phyloP scores from a whole-genome alignment of 2,888 invertebrate species.

The Eupithecia inturbata region DNA sequence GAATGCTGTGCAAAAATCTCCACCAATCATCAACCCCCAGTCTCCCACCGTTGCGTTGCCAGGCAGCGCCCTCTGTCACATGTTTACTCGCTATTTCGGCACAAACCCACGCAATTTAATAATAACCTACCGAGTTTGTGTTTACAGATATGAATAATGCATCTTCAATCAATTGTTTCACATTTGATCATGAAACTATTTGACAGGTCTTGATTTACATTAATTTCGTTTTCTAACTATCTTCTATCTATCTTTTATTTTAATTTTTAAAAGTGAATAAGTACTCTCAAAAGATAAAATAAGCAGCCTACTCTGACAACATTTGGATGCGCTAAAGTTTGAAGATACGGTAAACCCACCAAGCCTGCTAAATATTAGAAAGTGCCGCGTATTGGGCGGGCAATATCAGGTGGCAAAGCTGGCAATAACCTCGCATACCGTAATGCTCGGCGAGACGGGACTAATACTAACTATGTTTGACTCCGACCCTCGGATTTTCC shows the following conservation, averaged over 20 bases:
- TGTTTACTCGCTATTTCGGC: slow-evolving; percentile 23
- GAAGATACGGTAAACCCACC: background rate
- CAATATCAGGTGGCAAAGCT: background rate
- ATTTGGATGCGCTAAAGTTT: background rate
- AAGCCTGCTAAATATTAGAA: background rate
- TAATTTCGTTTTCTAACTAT: too few relatives aligned
- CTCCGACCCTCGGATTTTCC: background rate
- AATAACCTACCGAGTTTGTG: slow-evolving; percentile 9
- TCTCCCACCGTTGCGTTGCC: slow-evolving; percentile 4
- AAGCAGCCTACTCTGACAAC: background rate
- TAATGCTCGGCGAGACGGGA: slow-evolving; percentile 1
- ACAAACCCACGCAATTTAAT: slow-evolving; percentile 24
- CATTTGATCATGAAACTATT: slow-evolving; percentile 8
- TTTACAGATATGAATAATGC: slow-evolving; percentile 11
- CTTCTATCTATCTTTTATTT: background rate
- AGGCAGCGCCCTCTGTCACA: slow-evolving; percentile 9
- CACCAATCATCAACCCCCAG: background rate
- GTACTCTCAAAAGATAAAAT: background rate
- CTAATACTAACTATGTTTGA: slow-evolving; percentile 2
- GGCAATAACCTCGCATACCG: background rate
- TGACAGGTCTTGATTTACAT: background rate
- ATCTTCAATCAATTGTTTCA: slow-evolving; percentile 5
- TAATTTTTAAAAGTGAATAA: background rate
- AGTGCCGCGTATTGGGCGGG: background rate
- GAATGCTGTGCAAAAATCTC: background rate